These are phyloP conservation scores for Elgaria multicarinata DNA, from an alignment of 2,113 vertebrate species.

Conservation along the genomic window DNA sequence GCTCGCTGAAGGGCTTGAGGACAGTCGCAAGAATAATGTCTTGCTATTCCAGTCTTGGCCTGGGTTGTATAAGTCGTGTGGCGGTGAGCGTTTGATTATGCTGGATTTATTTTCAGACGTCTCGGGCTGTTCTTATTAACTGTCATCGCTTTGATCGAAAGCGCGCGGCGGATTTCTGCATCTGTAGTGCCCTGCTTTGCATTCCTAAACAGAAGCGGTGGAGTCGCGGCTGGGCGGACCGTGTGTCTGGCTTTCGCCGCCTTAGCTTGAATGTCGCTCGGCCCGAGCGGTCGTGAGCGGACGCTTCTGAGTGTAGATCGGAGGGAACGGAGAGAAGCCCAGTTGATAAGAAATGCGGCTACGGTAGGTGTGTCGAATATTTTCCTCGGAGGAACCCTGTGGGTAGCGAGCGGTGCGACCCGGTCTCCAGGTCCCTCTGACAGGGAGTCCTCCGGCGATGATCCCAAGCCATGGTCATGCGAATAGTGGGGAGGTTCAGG, in stretches of 20 bases:
- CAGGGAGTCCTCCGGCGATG: background rate
- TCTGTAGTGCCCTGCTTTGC: constrained; percentile 55
- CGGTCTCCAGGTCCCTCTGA: background rate
- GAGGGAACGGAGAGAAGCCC: constrained; percentile 53
- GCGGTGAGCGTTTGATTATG: constrained; percentile 72
- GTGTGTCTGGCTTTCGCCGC: constrained; percentile 31
- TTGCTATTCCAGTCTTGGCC: constrained; percentile 67
- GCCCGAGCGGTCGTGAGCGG: constrained; percentile 54
- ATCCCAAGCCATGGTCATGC: background rate
- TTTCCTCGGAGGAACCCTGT: background rate
- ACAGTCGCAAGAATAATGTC: constrained; percentile 48
- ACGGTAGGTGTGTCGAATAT: constrained; percentile 48
- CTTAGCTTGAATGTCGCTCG: background rate
- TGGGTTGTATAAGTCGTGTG: constrained; percentile 54
- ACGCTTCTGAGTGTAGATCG: constrained; percentile 54
- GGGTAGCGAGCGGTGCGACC: background rate
- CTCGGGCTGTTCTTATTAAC: constrained; percentile 74
- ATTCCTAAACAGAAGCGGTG: constrained; percentile 56
- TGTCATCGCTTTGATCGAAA: constrained; percentile 62
- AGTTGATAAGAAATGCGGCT: constrained; percentile 40
- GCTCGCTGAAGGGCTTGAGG: constrained; percentile 48
- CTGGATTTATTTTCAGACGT: constrained; percentile 74
- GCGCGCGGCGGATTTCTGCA: constrained; percentile 50
- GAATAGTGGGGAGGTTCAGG: too few species aligned
- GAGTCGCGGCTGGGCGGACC: constrained; percentile 34